Percentiles rank a stretch among this genome's conserved stretches.
Conservation (phyloP, 2,113 vertebrate genomes). For the Poeciliopsis prolifica region DNA sequence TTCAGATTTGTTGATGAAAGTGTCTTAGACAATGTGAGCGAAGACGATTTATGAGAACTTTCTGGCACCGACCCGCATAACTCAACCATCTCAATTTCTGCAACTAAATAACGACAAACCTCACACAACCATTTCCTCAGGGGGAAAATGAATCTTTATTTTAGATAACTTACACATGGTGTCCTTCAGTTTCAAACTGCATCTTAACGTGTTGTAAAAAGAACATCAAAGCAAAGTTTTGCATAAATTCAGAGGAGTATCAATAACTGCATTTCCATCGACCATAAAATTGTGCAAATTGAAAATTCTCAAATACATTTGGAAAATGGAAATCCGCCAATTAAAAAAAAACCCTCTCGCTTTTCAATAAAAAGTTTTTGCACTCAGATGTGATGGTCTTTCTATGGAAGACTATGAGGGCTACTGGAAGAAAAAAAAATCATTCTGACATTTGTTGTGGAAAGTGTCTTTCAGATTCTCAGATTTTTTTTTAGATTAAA, state of each 20-base stretch:
- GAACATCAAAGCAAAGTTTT: background rate
- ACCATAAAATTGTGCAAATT: too few species aligned
- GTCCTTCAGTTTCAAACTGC: background rate
- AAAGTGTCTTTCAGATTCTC: too few species aligned
- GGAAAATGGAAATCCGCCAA: too few species aligned
- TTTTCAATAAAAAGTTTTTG: too few species aligned
- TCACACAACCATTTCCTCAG: slow-evolving; percentile 22
- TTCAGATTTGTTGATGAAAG: slow-evolving; percentile 40
- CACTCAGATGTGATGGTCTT: too few species aligned
- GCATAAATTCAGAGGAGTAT: background rate
- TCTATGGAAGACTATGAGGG: too few species aligned
- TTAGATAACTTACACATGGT: background rate
- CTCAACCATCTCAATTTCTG: slow-evolving; percentile 15
- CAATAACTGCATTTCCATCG: background rate
- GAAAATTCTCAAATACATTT: too few species aligned
- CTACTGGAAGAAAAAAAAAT: too few species aligned
- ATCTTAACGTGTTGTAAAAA: background rate
- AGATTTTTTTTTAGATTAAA: too few species aligned
- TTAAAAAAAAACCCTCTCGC: too few species aligned
- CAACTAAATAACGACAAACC: slow-evolving; percentile 15
- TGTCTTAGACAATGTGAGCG: slow-evolving; percentile 40
- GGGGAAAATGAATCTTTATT: slow-evolving; percentile 39
- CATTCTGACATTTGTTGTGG: too few species aligned
- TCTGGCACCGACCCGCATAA: slow-evolving; percentile 26
- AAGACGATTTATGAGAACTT: slow-evolving; percentile 47